These are phyloP conservation scores for Atta colombica DNA, from an alignment of 1,140 invertebrate species.

Conservation along the genomic window DNA sequence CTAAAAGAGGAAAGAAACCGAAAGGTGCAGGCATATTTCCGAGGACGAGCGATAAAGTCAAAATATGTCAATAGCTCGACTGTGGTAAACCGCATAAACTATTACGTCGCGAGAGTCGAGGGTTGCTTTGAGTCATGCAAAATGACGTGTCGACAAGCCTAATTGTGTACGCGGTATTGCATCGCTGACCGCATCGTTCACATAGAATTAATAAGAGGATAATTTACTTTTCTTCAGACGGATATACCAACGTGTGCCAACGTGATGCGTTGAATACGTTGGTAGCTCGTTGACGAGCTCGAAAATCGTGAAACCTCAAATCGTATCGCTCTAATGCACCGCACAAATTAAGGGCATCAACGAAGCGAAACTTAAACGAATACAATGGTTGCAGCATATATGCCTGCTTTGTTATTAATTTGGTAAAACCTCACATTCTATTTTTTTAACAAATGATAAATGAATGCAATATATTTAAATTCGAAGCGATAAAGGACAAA, in stretches of 20 bases:
- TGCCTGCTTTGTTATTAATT: background rate
- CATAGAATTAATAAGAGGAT: slow-evolving; percentile 56
- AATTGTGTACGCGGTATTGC: slow-evolving; percentile 59
- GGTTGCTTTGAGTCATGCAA: slow-evolving; percentile 82
- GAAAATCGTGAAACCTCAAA: slow-evolving; percentile 71
- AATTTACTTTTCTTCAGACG: slow-evolving; percentile 35
- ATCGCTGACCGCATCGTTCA: slow-evolving; percentile 58
- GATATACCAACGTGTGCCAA: background rate
- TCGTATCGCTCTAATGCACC: slow-evolving; percentile 42
- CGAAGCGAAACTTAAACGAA: slow-evolving; percentile 34
- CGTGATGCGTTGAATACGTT: slow-evolving; percentile 1
- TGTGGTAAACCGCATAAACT: slow-evolving; percentile 83
- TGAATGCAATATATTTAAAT: background rate
- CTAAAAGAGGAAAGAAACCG: slow-evolving; percentile 4
- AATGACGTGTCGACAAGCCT: slow-evolving; percentile 84
- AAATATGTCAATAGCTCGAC: slow-evolving; percentile 84
- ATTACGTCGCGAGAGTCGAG: slow-evolving; percentile 65
- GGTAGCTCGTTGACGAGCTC: slow-evolving; percentile 4
- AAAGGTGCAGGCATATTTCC: slow-evolving; percentile 4
- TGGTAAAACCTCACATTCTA: background rate
- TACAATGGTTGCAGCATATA: background rate
- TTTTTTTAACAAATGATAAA: background rate
- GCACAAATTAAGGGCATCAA: slow-evolving; percentile 31
- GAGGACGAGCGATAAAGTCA: slow-evolving; percentile 77
- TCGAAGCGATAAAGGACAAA: background rate